Evolutionary conservation across 2,113 vertebrate species (phyloP), one percentile per base, ranked within the genome.

Genomic region (Calidris pygmaea): DNA sequence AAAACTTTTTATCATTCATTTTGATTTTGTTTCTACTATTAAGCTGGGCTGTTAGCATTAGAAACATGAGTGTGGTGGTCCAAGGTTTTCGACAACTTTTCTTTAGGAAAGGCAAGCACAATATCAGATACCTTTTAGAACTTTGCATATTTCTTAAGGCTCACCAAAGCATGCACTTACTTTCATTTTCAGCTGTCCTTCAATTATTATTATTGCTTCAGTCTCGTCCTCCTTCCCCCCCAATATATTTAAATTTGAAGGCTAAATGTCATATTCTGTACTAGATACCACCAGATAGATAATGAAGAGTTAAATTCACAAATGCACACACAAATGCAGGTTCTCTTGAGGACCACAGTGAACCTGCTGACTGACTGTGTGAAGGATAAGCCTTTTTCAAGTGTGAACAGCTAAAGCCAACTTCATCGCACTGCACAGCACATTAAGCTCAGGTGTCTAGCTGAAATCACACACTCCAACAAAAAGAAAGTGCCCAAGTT

Each of bases 171-270:
- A 30, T 6, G 32, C 35, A 5, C 5, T 74, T 70, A 8, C 15
- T 73, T 70, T 62, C 13, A 50, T 72, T 89, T 93, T 60, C 34
- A 23, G 3, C 23, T 59, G 30, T 41, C 19, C 11, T 50, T 91
- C n/a, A 39, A 4, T 45, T n/a, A 19, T 75, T 89, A 79, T 18
- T 13, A 30, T 14, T 50, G 5, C 7, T 91, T 55, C 18, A 91
- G 5, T 3, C 22, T 19, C 45, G 10, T 47, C 9, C 8, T 19
- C 45, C 6, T 1, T n/a, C 2, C 30, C 3, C 1, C 1, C 3
- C 9, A 35, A 1, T 3, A 9, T 32, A 63, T 84, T 80, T 72
- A 76, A 32, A 20, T 58, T 55, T 77, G 39, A 45, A 93, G 11
- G 21, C 12, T 68, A 41, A 56, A 75, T 23, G 1, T 41, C 59